Evolutionary conservation across 2,888 invertebrate species (phyloP), one percentile per base, ranked within the genome.

Genomic region (Pantelozetes paolii): DNA sequence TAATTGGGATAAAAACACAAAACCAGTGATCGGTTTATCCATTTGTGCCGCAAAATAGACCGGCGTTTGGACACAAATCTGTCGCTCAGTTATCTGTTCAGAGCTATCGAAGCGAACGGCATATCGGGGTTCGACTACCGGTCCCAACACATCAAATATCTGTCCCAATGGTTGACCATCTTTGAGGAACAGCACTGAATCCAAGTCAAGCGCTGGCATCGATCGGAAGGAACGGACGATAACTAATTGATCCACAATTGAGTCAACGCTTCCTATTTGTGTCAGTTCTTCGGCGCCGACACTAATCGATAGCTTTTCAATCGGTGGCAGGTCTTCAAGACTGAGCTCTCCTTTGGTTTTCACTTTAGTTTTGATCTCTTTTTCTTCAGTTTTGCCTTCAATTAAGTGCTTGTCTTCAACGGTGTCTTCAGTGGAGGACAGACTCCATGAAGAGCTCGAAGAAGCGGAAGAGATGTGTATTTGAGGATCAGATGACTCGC

Each of bases 61-160:
- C 11, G 86, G 85, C 81, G 87, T 86, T 70, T 90, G 92, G 70
- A 87, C 82, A 78, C 84, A 81, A 1, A 92, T 86, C 69, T 88
- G 87, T 76, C 87, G 87, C 62, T 87, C 86, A 67, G 85, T 82
- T 71, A 92, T 90, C 80, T 96, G 91, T 72, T 89, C 87, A 15
- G 82, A 81, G 0, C 87, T 88, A 84, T 94, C 95, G 83, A 96
- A 96, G 2, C 95, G 86, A n/a, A 97, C 87, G 78, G 91, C 90
- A 82, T 97, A 97, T 78, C 90, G 86, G 0, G 97, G 96, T 79
- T 89, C 88, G 0, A 86, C 85, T 0, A 96, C 91, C 71, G 89
- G 90, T 18, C 97, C 96, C 81, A 96, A 89, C 0, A 95, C 92
- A 84, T 97, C 97, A 82, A 92, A 94, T 70, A 96, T 88, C 81